Percentiles rank a stretch among this genome's conserved stretches.
Conservation (phyloP, 2,888 invertebrate species). For the Pollenia labialis region DNA sequence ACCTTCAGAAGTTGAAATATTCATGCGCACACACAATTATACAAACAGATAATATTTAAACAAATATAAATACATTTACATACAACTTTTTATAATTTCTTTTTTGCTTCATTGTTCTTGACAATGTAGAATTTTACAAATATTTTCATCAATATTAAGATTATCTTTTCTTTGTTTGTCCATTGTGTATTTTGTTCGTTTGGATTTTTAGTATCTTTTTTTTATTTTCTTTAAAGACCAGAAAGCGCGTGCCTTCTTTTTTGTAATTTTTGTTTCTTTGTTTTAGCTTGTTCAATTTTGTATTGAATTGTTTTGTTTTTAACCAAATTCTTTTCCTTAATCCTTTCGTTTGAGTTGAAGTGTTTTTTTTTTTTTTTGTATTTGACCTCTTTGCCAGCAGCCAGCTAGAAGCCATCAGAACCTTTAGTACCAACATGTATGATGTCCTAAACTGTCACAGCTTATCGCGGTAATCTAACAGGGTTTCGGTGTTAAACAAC, state of each 20-base stretch:
- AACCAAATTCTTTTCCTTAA: constrained; percentile 32
- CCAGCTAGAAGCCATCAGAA: constrained; percentile 9
- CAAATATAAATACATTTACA: constrained; percentile 1
- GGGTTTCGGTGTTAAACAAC: constrained; percentile 54
- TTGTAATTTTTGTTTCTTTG: not conserved
- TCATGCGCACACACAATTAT: not conserved
- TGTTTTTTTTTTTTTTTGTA: constrained; percentile 10
- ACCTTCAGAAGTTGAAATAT: constrained; percentile 38
- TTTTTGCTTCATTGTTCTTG: constrained; percentile 46
- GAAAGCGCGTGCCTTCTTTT: constrained; percentile 67
- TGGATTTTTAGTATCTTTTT: constrained; percentile 3
- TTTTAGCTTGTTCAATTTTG: constrained; percentile 17
- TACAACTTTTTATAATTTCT: constrained; percentile 14
- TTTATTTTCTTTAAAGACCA: constrained; percentile 26
- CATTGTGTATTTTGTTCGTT: constrained; percentile 37
- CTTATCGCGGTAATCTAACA: constrained; percentile 71
- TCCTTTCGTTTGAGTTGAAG: constrained; percentile 43
- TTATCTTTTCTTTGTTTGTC: constrained; percentile 63
- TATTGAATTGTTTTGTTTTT: constrained; percentile 44
- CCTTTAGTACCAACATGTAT: constrained; percentile 5
- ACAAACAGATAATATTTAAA: not conserved
- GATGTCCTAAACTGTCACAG: constrained; percentile 73
- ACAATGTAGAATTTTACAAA: constrained; percentile 62
- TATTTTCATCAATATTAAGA: constrained; percentile 73
- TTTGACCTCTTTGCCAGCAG: constrained; percentile 56